Evolutionary conservation across 2,888 invertebrate species (phyloP), one percentile per base, ranked within the genome.

Genomic region (Fragum fragum): DNA sequence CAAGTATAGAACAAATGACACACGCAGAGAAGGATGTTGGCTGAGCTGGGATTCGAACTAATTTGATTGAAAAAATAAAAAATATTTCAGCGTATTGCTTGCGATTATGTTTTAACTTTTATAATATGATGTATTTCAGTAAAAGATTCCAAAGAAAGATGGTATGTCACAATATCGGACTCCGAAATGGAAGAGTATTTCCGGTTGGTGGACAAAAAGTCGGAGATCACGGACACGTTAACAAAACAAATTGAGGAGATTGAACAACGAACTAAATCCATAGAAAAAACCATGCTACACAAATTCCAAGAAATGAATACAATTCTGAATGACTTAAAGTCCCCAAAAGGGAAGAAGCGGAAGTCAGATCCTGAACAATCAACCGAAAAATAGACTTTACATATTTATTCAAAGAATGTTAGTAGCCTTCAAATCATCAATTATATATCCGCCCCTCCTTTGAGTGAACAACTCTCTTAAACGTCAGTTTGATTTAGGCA

Each of bases 101-200:
- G n/a, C n/a, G n/a, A n/a, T n/a, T n/a, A n/a, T n/a, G n/a, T n/a
- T n/a, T n/a, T n/a, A n/a, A n/a, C n/a, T n/a, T n/a, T n/a, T n/a
- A n/a, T n/a, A n/a, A n/a, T n/a, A n/a, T n/a, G n/a, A n/a, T n/a
- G 6, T n/a, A 47, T 47, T 47, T 47, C n/a, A 47, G 47, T 47
- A 1, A 3, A 5, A 47, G 14, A 28, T 29, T n/a, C 28, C n/a
- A 29, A 52, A 0, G 57, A 29, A 28, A n/a, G 75, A n/a, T 75
- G 75, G 75, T 75, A 68, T 39, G 69, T 75, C 16, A 68, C 52
- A 29, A 68, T 75, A 28, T 0, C 75, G 26, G 68, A 53, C 32
- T 47, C 55, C 9, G 55, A 75, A 26, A 68, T 68, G 23, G 29
- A 75, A 18, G 23, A 32, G 63, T 69, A 57, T 16, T 55, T 53